A percentile compares a stretch with the other conserved stretches of the same genome.
phyloP scores from a whole-genome alignment of 2,113 vertebrate genomes.

The Galemys pyrenaicus region DNA sequence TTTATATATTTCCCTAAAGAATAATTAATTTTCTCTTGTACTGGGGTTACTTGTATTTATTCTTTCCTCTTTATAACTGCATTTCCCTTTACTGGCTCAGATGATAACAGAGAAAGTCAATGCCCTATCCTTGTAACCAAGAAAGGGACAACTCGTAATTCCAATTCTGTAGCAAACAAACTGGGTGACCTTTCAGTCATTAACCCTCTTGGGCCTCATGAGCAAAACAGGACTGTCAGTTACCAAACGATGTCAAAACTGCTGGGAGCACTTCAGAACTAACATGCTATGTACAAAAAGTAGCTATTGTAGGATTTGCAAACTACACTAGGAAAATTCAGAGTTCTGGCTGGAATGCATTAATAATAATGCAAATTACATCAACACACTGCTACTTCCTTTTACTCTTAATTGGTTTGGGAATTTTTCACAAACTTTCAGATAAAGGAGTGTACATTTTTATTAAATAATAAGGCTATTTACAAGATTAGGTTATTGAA shows the following conservation, averaged over 20 bases:
- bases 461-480: neutral
- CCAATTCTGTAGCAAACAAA: slow-evolving; percentile 34
- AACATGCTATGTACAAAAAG: neutral
- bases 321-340: slow-evolving; percentile 2
- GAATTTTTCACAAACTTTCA: slow-evolving; percentile 18
- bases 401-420: slow-evolving; percentile 13
- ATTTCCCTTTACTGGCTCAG: slow-evolving; percentile 7
- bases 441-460: neutral
- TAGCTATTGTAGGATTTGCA: neutral
- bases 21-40: neutral
- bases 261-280: slow-evolving; percentile 35
- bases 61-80: neutral
- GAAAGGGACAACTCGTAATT: slow-evolving; percentile 21
- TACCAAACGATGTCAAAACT: slow-evolving; percentile 37
- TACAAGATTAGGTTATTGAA: slow-evolving; percentile 4
- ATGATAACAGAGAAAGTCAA: slow-evolving; percentile 32
- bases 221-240: slow-evolving; percentile 18
- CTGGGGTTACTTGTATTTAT: neutral
- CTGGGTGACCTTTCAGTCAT: slow-evolving; percentile 1
- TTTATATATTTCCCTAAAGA: slow-evolving; percentile 74
- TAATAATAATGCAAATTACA: neutral
- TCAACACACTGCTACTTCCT: neutral
- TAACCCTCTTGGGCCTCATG: slow-evolving; percentile 21
- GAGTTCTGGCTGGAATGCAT: neutral
- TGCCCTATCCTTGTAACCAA: neutral